Base-by-base conservation (phyloP, 2,113 vertebrate genomes). In the Thalassoma bifasciatum region DNA sequence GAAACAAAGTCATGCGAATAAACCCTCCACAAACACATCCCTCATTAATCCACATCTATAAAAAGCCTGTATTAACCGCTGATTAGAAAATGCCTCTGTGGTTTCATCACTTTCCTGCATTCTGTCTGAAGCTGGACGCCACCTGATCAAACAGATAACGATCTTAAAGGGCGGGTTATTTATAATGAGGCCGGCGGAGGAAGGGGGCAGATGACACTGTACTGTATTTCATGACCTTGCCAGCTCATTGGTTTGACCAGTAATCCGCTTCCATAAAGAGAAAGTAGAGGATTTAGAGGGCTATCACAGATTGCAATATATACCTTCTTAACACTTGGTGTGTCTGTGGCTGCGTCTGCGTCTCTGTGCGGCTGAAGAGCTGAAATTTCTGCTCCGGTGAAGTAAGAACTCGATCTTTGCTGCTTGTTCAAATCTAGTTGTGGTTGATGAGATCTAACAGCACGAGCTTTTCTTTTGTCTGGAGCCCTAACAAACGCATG, bases 191-290 rank as follows among this genome's bases (percentile, higher is more conserved):
- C 76, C 80, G 82, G 91, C 57, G 0, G 47, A 40, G 89, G 91
- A 72, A 77, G 62, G 77, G 71, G 71, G 51, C 53, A 75, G 83
- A 83, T 77, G 86, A 87, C 86, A 88, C 77, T 89, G 91, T 82
- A 90, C 92, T 88, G 88, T 94, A 94, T 95, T 95, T 94, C 94
- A 92, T 92, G 93, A 93, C 92, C 93, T 95, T 95, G 89, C 85
- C 92, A 94, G 94, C 94, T 92, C 92, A 99, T 98, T 98, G 97
- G 98, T 95, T 94, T 95, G 94, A 93, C 92, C 79, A 91, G 76
- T 95, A 91, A 93, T 96, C 94, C 94, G 93, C 95, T 95, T 95
- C 97, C 97, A 97, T 97, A 98, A 96, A 89, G 95, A 98, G 97
- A 95, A 93, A 93, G 88, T 79, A 66, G 69, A 72, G 92, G 89